phyloP scores from a whole-genome alignment of 1,140 invertebrate genomes.

The Nephotettix cincticeps region DNA sequence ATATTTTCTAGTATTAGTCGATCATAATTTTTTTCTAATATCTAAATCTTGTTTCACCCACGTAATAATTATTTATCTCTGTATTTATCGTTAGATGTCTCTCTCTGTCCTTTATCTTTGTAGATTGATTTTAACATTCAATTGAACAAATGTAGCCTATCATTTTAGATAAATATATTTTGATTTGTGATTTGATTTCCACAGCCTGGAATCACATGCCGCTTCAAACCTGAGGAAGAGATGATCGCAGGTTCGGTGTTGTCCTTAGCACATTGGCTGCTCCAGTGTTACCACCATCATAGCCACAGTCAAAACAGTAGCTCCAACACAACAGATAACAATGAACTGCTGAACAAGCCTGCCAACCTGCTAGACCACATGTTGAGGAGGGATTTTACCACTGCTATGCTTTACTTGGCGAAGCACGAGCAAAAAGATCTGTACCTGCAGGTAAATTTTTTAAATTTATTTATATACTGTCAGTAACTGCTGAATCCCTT shows the following conservation, averaged over 20 bases:
- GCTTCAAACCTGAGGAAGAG: constrained; percentile 80
- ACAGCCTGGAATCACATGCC: constrained; percentile 57
- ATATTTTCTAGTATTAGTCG: no score
- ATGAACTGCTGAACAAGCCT: constrained; percentile 67
- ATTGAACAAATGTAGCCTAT: no score
- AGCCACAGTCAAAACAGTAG: constrained; percentile 46
- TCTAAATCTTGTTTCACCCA: no score
- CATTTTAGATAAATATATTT: no score
- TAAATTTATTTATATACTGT: no score
- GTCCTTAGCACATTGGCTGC: constrained; percentile 75
- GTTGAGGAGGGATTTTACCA: constrained; percentile 69
- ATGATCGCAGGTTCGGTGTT: constrained; percentile 71
- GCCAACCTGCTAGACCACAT: constrained; percentile 67
- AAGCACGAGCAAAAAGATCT: constrained; percentile 66
- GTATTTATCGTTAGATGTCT: no score
- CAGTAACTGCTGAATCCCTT: no score
- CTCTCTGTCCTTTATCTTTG: no score
- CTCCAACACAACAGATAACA: constrained; percentile 14
- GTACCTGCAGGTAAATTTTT: constrained; percentile 22
- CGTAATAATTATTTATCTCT: no score
- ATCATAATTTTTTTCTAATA: no score
- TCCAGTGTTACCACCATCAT: constrained; percentile 72
- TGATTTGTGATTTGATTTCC: no score
- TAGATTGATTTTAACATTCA: no score
- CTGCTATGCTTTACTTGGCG: constrained; percentile 80